Conservation (phyloP, 2,888 invertebrate genomes). For the Andrena hattorfiana region DNA sequence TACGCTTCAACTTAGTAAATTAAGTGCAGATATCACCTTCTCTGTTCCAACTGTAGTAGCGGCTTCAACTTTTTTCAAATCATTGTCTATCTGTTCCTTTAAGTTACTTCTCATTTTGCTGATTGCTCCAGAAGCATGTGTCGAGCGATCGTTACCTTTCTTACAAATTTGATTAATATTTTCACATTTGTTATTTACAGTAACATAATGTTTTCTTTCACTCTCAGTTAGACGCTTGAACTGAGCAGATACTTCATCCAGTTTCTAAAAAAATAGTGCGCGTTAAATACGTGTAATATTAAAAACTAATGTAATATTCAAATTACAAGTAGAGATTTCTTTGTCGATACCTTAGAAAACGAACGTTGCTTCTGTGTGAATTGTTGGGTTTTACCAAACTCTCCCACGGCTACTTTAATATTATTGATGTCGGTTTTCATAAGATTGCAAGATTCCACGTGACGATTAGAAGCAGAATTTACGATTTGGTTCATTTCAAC, state of each 20-base stretch:
- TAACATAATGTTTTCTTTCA: constrained; percentile 60
- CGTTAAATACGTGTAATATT: background rate
- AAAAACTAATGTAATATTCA: background rate
- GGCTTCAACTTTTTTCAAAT: constrained; percentile 68
- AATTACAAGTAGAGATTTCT: background rate
- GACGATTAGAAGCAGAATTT: constrained; percentile 65
- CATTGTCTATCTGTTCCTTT: constrained; percentile 68
- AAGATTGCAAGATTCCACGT: constrained; percentile 70
- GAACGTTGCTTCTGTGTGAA: constrained; percentile 62
- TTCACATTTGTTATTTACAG: constrained; percentile 65
- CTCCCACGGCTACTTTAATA: constrained; percentile 68
- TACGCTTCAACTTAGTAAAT: background rate
- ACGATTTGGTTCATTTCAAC: constrained; percentile 72
- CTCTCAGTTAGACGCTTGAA: constrained; percentile 66
- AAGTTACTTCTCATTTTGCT: constrained; percentile 62
- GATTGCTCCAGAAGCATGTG: constrained; percentile 54
- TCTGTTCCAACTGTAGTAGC: constrained; percentile 66
- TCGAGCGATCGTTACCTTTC: constrained; percentile 59
- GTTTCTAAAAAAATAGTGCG: constrained; percentile 64
- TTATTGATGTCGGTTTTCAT: constrained; percentile 67
- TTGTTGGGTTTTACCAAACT: constrained; percentile 67
- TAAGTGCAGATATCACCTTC: constrained; percentile 67
- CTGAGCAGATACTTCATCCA: constrained; percentile 66
- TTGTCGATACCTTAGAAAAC: constrained; percentile 62
- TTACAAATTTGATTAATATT: constrained; percentile 60